Conservation (phyloP, 2,113 vertebrate species). For the Limnothrissa miodon region DNA sequence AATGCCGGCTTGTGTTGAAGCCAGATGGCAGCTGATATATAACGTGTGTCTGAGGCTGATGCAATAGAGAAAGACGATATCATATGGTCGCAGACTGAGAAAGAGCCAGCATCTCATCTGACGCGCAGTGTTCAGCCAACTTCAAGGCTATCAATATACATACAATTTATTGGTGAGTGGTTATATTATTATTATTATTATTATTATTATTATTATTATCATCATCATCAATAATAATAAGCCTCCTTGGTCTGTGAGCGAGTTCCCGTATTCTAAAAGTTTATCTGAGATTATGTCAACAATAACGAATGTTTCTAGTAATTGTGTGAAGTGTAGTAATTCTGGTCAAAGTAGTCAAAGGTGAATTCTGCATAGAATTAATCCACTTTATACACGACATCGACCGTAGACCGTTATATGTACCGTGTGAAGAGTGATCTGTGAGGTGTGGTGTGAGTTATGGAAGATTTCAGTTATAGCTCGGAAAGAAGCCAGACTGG, state of each 20-base stretch:
- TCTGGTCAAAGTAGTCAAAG: not conserved
- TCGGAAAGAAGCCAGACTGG: not conserved
- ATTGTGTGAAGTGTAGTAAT: not conserved
- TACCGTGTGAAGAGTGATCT: not conserved
- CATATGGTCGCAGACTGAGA: not conserved
- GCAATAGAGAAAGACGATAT: slow-evolving; percentile 57
- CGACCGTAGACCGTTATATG: not conserved
- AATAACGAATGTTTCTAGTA: not conserved
- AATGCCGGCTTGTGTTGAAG: slow-evolving; percentile 57
- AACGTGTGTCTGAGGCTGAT: slow-evolving; percentile 61
- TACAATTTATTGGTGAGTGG: not conserved
- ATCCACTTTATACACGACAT: not conserved
- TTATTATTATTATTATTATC: too few species aligned
- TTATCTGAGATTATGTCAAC: not conserved
- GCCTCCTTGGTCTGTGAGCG: too few species aligned
- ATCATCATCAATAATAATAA: too few species aligned
- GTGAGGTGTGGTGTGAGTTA: not conserved
- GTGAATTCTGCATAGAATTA: not conserved
- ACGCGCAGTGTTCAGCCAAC: not conserved
- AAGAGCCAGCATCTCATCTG: not conserved
- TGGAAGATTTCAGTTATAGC: not conserved
- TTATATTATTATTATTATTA: not conserved
- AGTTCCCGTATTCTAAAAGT: too few species aligned
- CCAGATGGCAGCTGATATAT: slow-evolving; percentile 60
- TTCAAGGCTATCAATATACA: not conserved